phyloP scores from a whole-genome alignment of 2,797 vertebrate genomes.

The Pterois miles region DNA sequence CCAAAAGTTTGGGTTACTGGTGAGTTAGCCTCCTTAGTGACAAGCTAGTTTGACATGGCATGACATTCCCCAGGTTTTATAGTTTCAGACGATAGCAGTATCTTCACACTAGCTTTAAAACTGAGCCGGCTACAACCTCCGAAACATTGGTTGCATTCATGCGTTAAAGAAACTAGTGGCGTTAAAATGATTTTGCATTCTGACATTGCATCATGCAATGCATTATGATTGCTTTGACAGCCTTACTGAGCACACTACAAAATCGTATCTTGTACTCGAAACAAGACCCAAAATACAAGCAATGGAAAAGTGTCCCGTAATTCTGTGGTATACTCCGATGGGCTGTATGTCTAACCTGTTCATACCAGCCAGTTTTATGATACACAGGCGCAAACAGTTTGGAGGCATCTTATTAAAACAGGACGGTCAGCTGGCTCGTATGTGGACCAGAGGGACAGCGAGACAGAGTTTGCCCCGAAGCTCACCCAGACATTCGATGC shows the following conservation, averaged over 20 bases:
- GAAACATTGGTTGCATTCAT: too few relatives aligned
- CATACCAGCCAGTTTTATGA: background rate
- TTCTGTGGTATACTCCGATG: background rate
- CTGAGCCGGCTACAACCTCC: too few relatives aligned
- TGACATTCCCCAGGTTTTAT: too few relatives aligned
- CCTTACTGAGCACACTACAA: background rate
- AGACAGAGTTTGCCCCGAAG: conserved; percentile 40
- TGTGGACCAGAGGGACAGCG: conserved; percentile 34
- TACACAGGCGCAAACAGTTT: background rate
- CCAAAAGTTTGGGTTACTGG: too few relatives aligned
- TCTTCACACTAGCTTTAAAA: too few relatives aligned
- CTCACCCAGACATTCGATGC: conserved; percentile 47
- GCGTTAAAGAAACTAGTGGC: too few relatives aligned
- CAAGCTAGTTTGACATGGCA: too few relatives aligned
- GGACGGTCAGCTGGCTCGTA: background rate
- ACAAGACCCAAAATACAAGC: background rate
- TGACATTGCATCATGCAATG: too few relatives aligned
- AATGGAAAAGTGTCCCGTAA: background rate
- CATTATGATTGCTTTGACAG: too few relatives aligned
- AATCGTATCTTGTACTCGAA: background rate
- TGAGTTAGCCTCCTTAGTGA: too few relatives aligned
- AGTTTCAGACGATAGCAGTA: too few relatives aligned
- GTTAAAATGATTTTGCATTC: too few relatives aligned
- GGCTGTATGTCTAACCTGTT: background rate
- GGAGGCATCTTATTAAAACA: background rate